Evolutionary conservation across 2,797 vertebrate species (phyloP).

Genomic region (Gymnothorax javanicus): DNA sequence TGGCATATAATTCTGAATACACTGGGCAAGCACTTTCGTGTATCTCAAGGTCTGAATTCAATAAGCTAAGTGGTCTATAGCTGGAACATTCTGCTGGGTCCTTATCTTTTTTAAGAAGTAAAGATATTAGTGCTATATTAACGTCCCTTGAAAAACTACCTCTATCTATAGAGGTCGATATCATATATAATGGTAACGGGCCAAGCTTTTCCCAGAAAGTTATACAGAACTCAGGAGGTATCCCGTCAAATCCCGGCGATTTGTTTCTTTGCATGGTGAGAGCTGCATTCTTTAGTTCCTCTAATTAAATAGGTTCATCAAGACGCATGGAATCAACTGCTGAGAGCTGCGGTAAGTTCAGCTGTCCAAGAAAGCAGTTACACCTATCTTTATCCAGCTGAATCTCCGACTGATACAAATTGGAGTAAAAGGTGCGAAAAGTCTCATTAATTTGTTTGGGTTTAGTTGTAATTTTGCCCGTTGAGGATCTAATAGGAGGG

Average conservation of each 20-base stretch:
- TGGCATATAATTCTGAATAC: too few species aligned
- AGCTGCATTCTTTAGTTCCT: not conserved
- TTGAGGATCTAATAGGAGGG: not conserved
- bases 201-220: slow-evolving; percentile 25
- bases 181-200: slow-evolving; percentile 3
- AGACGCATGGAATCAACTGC: not conserved
- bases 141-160: slow-evolving; percentile 2
- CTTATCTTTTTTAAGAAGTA: slow-evolving; percentile 10
- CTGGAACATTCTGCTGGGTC: too few species aligned
- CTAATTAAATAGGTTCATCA: not conserved
- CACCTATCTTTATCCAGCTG: slow-evolving; percentile 11
- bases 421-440: slow-evolving; percentile 16
- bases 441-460: slow-evolving; percentile 4
- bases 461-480: not conserved
- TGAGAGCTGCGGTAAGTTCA: too few species aligned
- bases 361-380: too few species aligned
- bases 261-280: not conserved
- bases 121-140: slow-evolving; percentile 5
- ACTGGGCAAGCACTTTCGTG: slow-evolving; percentile 18
- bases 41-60: slow-evolving; percentile 33
- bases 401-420: too few species aligned
- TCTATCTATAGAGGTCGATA: not conserved
- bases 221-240: slow-evolving; percentile 27
- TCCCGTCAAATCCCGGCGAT: too few species aligned
- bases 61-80: slow-evolving; percentile 4